Conservation (phyloP, 2,888 invertebrate genomes). For the Drosophila buzzatii region DNA sequence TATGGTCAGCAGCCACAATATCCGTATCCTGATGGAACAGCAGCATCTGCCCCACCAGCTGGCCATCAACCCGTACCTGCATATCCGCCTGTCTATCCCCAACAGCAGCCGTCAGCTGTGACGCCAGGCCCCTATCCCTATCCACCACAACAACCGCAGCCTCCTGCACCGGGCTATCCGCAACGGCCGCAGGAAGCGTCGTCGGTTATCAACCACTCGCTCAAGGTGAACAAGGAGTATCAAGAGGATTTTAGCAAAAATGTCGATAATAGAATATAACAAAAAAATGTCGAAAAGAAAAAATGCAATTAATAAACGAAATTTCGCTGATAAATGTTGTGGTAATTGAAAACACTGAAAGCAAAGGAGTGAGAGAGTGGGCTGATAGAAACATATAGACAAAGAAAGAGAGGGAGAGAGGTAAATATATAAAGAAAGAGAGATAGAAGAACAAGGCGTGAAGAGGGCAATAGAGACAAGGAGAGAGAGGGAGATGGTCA, state of each 20-base stretch:
- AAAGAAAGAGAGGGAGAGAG: too few relatives aligned
- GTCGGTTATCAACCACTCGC: constrained; percentile 62
- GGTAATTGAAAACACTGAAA: background rate
- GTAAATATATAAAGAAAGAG: background rate
- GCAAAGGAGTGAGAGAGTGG: background rate
- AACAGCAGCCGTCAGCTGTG: background rate
- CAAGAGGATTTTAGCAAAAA: constrained; percentile 50
- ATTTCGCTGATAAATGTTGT: background rate
- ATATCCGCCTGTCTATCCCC: constrained; percentile 3
- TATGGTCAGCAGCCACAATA: constrained; percentile 18
- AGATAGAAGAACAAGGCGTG: background rate
- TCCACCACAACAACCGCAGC: constrained; percentile 3
- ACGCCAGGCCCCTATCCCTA: constrained; percentile 1
- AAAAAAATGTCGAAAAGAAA: background rate
- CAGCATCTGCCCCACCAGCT: background rate
- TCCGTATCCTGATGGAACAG: constrained; percentile 24
- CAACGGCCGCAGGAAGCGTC: constrained; percentile 31
- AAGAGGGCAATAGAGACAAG: background rate
- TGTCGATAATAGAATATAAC: constrained; percentile 3
- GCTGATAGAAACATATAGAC: too few relatives aligned
- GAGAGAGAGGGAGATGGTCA: background rate
- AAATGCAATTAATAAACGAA: constrained; percentile 8
- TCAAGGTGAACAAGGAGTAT: constrained; percentile 75
- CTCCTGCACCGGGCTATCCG: constrained; percentile 13
- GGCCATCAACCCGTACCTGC: constrained; percentile 14